These are phyloP conservation scores for Tupaia chinensis DNA, from an alignment of 2,113 vertebrate species.

Conservation along the genomic window DNA sequence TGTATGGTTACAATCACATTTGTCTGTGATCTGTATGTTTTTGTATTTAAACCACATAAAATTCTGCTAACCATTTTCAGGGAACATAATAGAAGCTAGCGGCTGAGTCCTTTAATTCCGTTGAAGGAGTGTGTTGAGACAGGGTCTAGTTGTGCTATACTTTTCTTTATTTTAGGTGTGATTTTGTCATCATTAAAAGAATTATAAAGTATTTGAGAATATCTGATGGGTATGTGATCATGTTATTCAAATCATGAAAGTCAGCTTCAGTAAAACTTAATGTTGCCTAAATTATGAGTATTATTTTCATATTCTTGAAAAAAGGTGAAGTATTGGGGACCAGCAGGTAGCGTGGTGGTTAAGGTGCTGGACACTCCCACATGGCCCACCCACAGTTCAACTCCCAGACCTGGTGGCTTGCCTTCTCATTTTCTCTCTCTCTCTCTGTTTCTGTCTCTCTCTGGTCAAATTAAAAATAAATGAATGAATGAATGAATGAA, in stretches of 20 bases:
- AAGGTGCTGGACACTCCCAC: too few species aligned
- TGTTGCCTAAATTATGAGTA: not conserved
- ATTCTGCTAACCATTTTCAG: not conserved
- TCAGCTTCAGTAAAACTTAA: constrained; percentile 8
- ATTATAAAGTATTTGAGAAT: not conserved
- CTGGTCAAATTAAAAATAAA: too few species aligned
- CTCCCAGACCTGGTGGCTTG: too few species aligned
- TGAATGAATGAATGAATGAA: too few species aligned
- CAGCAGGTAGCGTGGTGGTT: too few species aligned
- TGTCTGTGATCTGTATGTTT: not conserved
- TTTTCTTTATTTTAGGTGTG: not conserved
- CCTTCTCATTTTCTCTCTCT: too few species aligned
- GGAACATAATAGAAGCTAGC: not conserved
- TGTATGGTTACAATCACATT: not conserved
- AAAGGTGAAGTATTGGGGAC: not conserved
- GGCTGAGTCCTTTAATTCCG: not conserved
- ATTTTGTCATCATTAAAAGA: not conserved
- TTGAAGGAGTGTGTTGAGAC: not conserved
- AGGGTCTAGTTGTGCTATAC: not conserved
- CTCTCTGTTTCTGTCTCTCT: too few species aligned
- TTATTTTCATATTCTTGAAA: constrained; percentile 4
- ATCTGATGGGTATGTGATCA: not conserved
- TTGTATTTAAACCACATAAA: constrained; percentile 32
- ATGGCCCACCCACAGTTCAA: too few species aligned
- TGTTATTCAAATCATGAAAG: not conserved